Evolutionary conservation across 2,888 invertebrate species (phyloP).

Genomic region (Thysanoteuthis rhombus): DNA sequence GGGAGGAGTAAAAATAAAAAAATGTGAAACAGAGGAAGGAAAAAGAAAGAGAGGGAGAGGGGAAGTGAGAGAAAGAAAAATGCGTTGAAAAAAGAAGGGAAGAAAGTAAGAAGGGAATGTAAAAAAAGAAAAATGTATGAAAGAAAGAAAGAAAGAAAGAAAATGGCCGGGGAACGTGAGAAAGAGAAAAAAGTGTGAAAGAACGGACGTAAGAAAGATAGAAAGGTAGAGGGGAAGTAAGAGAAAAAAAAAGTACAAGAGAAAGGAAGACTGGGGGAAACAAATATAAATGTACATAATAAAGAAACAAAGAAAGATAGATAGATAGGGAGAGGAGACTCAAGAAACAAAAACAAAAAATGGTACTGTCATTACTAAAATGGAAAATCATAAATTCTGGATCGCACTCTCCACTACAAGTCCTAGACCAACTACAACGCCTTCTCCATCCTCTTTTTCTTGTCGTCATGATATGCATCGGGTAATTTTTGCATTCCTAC

Average conservation of each 20-base stretch:
- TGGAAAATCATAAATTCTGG: background rate
- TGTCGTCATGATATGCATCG: background rate
- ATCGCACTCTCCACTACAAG: background rate
- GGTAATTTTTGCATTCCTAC: background rate
- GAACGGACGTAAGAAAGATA: background rate
- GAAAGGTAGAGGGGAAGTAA: background rate
- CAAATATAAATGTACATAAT: no score
- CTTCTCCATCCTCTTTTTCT: background rate
- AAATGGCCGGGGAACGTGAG: no score
- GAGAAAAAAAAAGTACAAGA: background rate
- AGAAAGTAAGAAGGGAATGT: no score
- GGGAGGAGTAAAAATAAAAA: background rate
- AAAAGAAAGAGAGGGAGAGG: background rate
- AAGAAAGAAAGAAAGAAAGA: no score
- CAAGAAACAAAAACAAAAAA: background rate
- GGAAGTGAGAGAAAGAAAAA: background rate
- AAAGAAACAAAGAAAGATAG: background rate
- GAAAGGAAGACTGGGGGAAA: background rate
- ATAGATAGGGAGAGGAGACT: background rate
- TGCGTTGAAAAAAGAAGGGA: no score
- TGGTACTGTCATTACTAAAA: background rate
- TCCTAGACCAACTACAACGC: background rate
- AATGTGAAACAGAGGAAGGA: background rate
- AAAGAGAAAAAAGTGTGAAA: no score
- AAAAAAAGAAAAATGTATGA: background rate